These are phyloP conservation scores for Autographa gamma DNA, from an alignment of 2,888 invertebrate species.

Conservation along the genomic window DNA sequence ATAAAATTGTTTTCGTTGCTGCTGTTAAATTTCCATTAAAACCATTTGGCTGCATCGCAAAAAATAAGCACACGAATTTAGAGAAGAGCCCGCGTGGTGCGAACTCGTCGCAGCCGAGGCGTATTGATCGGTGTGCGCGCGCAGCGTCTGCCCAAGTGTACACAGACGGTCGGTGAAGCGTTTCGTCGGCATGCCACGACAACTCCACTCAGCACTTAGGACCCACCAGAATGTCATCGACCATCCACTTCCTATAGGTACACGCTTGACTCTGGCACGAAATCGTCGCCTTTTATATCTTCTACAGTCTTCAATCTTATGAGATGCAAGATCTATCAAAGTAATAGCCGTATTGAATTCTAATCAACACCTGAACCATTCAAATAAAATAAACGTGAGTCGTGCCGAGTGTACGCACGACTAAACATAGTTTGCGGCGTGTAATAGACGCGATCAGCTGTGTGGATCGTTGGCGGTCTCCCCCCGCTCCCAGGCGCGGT, in stretches of 20 bases:
- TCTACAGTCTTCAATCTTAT: slow-evolving; percentile 6
- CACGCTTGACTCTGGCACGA: slow-evolving; percentile 23
- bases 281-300: slow-evolving; percentile 5
- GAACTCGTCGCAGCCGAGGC: slow-evolving; percentile 80
- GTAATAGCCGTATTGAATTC: slow-evolving; percentile 30
- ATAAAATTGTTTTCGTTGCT: slow-evolving; percentile 63
- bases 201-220: slow-evolving; percentile 81
- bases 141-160: slow-evolving; percentile 83
- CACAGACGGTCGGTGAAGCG: slow-evolving; percentile 82
- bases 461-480: slow-evolving; percentile 59
- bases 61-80: slow-evolving; percentile 82
- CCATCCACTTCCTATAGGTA: slow-evolving; percentile 63
- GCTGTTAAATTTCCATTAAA: slow-evolving; percentile 69
- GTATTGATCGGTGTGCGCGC: slow-evolving; percentile 88
- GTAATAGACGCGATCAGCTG: slow-evolving; percentile 71
- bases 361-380: slow-evolving; percentile 41
- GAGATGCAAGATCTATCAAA: slow-evolving; percentile 13
- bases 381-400: slow-evolving; percentile 49
- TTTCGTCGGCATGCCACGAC: slow-evolving; percentile 79
- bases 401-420: slow-evolving; percentile 44
- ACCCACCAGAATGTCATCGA: slow-evolving; percentile 78
- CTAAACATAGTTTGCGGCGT: slow-evolving; percentile 60
- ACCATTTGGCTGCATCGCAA: slow-evolving; percentile 72
- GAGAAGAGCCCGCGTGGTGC: slow-evolving; percentile 80
- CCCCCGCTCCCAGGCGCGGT: slow-evolving; percentile 57